A percentile compares a stretch with the other conserved stretches of the same genome.
Conservation (phyloP, 92 coral and sea anemone species). For the Phymanthus crucifer region DNA sequence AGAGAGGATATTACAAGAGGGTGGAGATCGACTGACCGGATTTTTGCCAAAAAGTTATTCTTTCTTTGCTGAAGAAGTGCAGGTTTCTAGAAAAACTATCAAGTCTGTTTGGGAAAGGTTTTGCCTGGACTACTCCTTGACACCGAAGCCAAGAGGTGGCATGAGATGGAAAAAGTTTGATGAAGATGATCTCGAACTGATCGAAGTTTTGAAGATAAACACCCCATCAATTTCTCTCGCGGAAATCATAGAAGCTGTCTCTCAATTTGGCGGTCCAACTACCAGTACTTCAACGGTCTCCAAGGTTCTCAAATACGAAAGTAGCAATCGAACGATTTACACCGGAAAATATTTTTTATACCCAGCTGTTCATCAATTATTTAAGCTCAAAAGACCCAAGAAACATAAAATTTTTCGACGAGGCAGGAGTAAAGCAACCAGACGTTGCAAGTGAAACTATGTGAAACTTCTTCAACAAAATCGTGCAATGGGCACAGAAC, state of each 20-base stretch:
- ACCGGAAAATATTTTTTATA: conserved; percentile 37
- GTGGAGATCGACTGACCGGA: conserved; percentile 48
- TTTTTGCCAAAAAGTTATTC: conserved; percentile 23
- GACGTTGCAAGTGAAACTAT: too few relatives aligned
- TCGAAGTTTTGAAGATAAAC: conserved; percentile 45
- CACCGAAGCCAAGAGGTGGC: conserved; percentile 26
- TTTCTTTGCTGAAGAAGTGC: conserved; percentile 22
- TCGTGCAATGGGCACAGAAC: not conserved
- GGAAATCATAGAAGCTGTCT: conserved; percentile 35
- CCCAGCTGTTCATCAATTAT: conserved; percentile 55
- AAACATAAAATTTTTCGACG: conserved; percentile 50
- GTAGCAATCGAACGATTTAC: too few relatives aligned
- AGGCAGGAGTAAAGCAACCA: not conserved
- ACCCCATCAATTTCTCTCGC: conserved; percentile 34
- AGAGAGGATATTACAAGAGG: conserved; percentile 3
- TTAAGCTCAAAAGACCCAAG: conserved; percentile 45
- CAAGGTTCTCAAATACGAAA: not conserved
- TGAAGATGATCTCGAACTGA: conserved; percentile 51
- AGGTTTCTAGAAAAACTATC: conserved; percentile 22
- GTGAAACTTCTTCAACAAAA: not conserved
- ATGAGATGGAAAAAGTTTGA: not conserved
- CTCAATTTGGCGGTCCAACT: conserved; percentile 27
- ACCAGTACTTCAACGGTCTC: conserved; percentile 33
- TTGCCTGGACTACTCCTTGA: conserved; percentile 26
- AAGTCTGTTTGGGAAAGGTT: conserved; percentile 35